These are phyloP conservation scores for Bryconaethiops microstoma DNA, from an alignment of 2,797 vertebrate genomes.

Conservation along the genomic window DNA sequence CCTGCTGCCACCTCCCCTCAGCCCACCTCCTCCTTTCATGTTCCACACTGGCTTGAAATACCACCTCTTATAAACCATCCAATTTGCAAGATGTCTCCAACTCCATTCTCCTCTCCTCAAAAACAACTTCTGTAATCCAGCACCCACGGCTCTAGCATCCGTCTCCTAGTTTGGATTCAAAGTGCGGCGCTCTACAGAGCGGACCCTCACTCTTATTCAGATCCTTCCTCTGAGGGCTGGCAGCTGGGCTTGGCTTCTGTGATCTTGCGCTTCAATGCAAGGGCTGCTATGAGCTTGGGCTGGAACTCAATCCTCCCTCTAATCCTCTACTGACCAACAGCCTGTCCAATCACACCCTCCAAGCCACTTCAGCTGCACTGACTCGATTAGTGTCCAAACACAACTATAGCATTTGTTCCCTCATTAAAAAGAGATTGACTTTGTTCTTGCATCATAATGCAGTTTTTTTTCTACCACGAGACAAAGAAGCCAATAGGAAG, in stretches of 20 bases:
- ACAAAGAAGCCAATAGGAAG: too few relatives aligned
- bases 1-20: neutral
- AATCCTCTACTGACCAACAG: slow-evolving; percentile 34
- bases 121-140: slow-evolving; percentile 37
- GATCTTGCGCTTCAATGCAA: slow-evolving; percentile 36
- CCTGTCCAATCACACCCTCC: slow-evolving; percentile 7
- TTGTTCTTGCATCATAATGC: neutral
- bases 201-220: slow-evolving; percentile 32
- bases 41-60: slow-evolving; percentile 40
- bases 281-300: slow-evolving; percentile 23
- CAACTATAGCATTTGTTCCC: neutral
- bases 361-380: neutral
- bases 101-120: slow-evolving; percentile 35
- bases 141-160: slow-evolving; percentile 23
- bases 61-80: slow-evolving; percentile 47
- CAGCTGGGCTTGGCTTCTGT: slow-evolving; percentile 47
- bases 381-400: neutral
- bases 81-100: slow-evolving; percentile 44
- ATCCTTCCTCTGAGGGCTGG: slow-evolving; percentile 36
- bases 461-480: neutral
- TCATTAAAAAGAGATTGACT: neutral
- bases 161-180: slow-evolving; percentile 24
- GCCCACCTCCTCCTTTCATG: slow-evolving; percentile 35
- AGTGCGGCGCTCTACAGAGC: slow-evolving; percentile 31
- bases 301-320: slow-evolving; percentile 28